phyloP scores from a whole-genome alignment of 64 coral and sea anemone species.

The Exaiptasia diaphana region DNA sequence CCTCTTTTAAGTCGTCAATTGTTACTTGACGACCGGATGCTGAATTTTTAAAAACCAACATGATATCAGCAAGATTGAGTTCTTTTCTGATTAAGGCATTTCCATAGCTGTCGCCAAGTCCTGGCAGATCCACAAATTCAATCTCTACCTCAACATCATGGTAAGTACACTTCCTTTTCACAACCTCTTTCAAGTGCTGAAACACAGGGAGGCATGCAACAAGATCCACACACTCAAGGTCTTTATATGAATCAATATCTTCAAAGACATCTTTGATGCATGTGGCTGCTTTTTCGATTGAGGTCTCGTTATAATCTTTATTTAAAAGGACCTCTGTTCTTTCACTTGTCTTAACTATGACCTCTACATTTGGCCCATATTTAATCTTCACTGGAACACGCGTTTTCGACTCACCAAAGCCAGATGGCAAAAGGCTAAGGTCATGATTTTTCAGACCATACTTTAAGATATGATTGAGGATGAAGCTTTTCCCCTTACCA shows the following conservation, averaged over 20 bases:
- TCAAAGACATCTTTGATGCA: slow-evolving; percentile 13
- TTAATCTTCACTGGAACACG: slow-evolving; percentile 47
- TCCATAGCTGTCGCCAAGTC: slow-evolving; percentile 24
- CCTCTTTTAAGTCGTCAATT: slow-evolving; percentile 33
- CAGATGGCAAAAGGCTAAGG: slow-evolving; percentile 59
- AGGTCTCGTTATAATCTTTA: neutral
- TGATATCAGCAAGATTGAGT: slow-evolving; percentile 27
- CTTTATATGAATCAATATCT: neutral
- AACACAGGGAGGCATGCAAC: slow-evolving; percentile 48
- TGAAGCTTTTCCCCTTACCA: no score
- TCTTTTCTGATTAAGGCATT: slow-evolving; percentile 18
- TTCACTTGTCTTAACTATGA: neutral
- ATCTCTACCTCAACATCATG: slow-evolving; percentile 21
- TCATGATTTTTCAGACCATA: no score
- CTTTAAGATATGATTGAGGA: no score
- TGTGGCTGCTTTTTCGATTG: neutral
- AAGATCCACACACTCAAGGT: slow-evolving; percentile 19
- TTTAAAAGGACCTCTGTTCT: neutral
- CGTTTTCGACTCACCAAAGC: slow-evolving; percentile 29
- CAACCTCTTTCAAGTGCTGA: neutral
- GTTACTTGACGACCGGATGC: slow-evolving; percentile 34
- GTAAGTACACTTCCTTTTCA: neutral
- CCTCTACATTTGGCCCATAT: neutral
- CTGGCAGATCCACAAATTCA: slow-evolving; percentile 47
- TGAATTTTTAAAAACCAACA: slow-evolving; percentile 35